Conservation (phyloP, 1,140 invertebrate genomes). For the Lucilia cuprina region DNA sequence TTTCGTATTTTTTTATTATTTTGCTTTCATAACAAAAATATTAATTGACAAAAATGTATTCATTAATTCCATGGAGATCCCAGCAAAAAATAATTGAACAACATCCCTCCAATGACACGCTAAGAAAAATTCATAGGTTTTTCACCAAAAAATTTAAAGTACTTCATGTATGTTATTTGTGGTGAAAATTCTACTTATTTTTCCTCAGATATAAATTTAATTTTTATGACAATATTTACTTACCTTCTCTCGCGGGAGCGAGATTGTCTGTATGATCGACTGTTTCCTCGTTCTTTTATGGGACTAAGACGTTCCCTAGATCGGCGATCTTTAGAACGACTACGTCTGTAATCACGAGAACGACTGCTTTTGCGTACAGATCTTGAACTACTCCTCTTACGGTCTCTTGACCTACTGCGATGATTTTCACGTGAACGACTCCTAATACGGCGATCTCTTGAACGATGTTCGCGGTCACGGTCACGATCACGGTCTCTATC, state of each 20-base stretch:
- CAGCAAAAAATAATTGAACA: too few species aligned
- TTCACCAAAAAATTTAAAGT: too few species aligned
- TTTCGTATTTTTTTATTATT: too few species aligned
- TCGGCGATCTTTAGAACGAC: conserved; percentile 46
- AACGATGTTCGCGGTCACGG: conserved; percentile 43
- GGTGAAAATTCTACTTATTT: too few species aligned
- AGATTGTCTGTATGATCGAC: conserved; percentile 51
- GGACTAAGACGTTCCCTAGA: conserved; percentile 40
- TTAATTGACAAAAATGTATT: too few species aligned
- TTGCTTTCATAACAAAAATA: too few species aligned
- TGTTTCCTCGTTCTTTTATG: conserved; percentile 48
- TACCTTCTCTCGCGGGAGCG: conserved; percentile 56
- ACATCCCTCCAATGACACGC: too few species aligned
- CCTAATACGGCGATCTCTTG: conserved; percentile 53
- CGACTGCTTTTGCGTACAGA: conserved; percentile 49
- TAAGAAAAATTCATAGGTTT: too few species aligned
- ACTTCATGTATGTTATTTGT: too few species aligned
- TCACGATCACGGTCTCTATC: conserved; percentile 59
- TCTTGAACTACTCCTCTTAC: conserved; percentile 46
- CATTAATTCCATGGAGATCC: too few species aligned
- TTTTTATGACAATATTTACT: conserved; percentile 4
- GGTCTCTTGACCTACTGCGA: conserved; percentile 66
- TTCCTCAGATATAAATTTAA: too few species aligned
- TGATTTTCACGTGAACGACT: conserved; percentile 48
- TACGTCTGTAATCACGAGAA: conserved; percentile 49